Conservation (phyloP, 2,113 vertebrate species). For the Stegastes partitus region DNA sequence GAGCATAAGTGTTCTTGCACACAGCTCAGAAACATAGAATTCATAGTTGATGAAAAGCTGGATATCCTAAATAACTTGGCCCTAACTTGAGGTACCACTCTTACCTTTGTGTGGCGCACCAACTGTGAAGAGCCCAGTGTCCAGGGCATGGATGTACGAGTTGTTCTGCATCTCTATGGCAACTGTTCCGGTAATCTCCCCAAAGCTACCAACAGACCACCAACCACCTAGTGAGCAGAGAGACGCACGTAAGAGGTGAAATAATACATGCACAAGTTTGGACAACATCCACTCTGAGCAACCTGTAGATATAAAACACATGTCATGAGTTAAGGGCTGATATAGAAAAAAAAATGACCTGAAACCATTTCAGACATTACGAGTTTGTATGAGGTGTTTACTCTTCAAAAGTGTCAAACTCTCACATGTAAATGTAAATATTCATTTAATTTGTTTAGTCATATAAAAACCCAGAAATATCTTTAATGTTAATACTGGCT, state of each 20-base stretch:
- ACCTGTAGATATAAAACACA: too few relatives aligned
- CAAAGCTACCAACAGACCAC: slow-evolving; percentile 91
- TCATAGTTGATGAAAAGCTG: background rate
- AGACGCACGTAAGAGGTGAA: slow-evolving; percentile 2
- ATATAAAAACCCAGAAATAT: too few relatives aligned
- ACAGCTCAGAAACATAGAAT: background rate
- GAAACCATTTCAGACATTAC: too few relatives aligned
- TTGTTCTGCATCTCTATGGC: slow-evolving; percentile 96
- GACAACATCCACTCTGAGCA: too few relatives aligned
- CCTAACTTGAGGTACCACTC: background rate
- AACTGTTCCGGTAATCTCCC: slow-evolving; percentile 92
- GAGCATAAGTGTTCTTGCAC: background rate
- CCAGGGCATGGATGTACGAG: slow-evolving; percentile 93
- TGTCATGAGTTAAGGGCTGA: too few relatives aligned
- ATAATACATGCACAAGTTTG: background rate
- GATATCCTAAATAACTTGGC: background rate
- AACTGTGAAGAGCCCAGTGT: slow-evolving; percentile 96
- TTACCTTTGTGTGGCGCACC: slow-evolving; percentile 94
- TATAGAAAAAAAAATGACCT: too few relatives aligned
- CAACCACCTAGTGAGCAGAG: slow-evolving; percentile 87
- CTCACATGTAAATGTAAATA: too few relatives aligned
- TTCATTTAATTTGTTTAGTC: too few relatives aligned
- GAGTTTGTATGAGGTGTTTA: too few relatives aligned
- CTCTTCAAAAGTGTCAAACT: too few relatives aligned
- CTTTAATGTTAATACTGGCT: too few relatives aligned